Conservation (phyloP, 1,140 invertebrate species). For the Solen grandis region DNA sequence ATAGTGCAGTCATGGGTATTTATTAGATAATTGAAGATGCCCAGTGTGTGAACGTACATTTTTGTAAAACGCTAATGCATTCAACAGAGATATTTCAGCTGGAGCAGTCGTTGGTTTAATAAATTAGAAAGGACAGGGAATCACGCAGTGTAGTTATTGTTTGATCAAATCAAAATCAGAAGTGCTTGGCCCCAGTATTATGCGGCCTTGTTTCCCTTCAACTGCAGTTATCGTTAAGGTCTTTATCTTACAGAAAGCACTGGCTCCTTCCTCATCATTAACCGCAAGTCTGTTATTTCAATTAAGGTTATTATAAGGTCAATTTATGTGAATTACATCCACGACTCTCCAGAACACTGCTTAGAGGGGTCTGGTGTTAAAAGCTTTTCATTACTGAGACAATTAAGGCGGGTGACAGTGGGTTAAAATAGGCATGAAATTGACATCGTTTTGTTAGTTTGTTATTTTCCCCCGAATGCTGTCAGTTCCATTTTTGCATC, state of each 20-base stretch:
- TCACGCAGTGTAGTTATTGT: not conserved
- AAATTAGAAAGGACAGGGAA: not conserved
- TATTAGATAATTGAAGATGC: no score
- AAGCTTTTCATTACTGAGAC: conserved; percentile 49
- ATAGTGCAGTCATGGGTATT: no score
- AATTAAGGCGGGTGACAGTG: conserved; percentile 35
- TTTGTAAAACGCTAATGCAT: no score
- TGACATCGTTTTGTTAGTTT: conserved; percentile 51
- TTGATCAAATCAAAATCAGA: no score
- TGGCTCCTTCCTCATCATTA: no score
- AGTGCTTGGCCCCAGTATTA: no score
- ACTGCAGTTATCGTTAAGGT: no score
- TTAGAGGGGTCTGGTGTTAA: conserved; percentile 6
- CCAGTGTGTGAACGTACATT: no score
- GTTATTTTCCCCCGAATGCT: conserved; percentile 18
- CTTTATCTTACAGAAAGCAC: no score
- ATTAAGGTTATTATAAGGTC: conserved; percentile 56
- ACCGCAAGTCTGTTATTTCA: conserved; percentile 51
- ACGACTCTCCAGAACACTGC: not conserved
- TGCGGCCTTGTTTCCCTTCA: no score
- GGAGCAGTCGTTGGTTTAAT: no score
- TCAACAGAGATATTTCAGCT: no score
- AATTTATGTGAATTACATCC: conserved; percentile 55
- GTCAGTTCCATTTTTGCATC: conserved; percentile 39
- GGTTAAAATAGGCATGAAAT: conserved; percentile 56